Conservation (phyloP, 2,797 vertebrate genomes). For the Lateolabrax maculatus region DNA sequence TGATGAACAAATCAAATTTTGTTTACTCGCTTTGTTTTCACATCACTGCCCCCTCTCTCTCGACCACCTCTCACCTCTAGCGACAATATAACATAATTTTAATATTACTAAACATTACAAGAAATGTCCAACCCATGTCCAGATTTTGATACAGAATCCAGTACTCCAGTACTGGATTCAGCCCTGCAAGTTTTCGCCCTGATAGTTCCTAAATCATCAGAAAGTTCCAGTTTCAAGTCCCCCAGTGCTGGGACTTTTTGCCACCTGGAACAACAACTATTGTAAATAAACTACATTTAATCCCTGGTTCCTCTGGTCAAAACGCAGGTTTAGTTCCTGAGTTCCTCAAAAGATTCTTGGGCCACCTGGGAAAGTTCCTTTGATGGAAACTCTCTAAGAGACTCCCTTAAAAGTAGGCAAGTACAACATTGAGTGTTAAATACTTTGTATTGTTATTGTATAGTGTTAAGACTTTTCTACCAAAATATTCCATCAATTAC, state of each 20-base stretch:
- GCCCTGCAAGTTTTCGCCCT: neutral
- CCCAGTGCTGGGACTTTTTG: neutral
- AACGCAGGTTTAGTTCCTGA: conserved; percentile 8
- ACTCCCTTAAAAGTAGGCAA: neutral
- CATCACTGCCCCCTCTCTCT: neutral
- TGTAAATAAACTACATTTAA: neutral
- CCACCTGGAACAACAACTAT: neutral
- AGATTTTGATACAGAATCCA: neutral
- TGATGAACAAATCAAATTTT: neutral
- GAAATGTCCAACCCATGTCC: neutral
- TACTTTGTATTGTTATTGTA: conserved; percentile 17
- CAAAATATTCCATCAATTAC: neutral
- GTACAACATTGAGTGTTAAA: conserved; percentile 1
- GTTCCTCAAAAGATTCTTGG: neutral
- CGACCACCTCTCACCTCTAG: no score
- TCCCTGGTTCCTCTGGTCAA: neutral
- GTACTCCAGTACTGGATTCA: no score
- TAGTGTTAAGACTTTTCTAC: conserved; percentile 6
- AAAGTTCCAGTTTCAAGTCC: neutral
- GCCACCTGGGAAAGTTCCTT: neutral
- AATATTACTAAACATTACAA: neutral
- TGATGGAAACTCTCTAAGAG: neutral
- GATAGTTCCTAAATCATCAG: neutral
- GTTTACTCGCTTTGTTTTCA: neutral
- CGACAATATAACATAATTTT: neutral